Evolutionary conservation across 2,888 invertebrate genomes (phyloP), one percentile per base, ranked within the genome.

Genomic region (Parnassius mnemosyne): DNA sequence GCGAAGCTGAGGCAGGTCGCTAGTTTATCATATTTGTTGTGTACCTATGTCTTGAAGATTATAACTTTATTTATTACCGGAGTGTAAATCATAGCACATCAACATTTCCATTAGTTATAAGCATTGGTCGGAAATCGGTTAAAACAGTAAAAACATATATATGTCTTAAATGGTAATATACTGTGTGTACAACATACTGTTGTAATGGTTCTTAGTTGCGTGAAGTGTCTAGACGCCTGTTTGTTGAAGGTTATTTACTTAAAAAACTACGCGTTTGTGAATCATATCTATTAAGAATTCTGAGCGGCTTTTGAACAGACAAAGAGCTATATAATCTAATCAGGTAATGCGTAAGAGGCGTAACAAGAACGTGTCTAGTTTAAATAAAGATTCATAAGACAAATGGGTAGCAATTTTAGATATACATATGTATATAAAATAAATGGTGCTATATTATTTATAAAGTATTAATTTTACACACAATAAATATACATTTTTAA

Each of bases 241-340:
- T 57, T 62, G 57, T 57, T 62, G 57, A 63, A 63, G 62, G 62
- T n/a, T 58, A 16, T 56, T 61, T 56, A 57, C 54, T 58, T 58
- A 44, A 53, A 57, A 53, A 57, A 52, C 46, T 59, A 43, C 52
- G 59, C 46, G 54, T 54, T 57, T 51, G 55, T 63, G 63, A 63
- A 46, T 63, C 63, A 63, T 56, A 43, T 1, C 9, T 59, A 20
- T 56, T 63, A 63, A 52, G 55, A 43, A 63, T 63, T 63, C 63
- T 59, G 56, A 55, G 43, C 59, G 56, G 59, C 20, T 56, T 59
- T 56, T 41, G 42, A 53, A 53, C 13, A 54, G 54, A 63, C 50
- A 59, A 56, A 63, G 59, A 59, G 63, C 47, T 59, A 16, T 53
- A 50, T 53, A 62, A 25, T 63, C 58, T 58, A 41, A 58, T 63